Evolutionary conservation across 2,113 vertebrate species (phyloP).

Genomic region (Egretta garzetta): DNA sequence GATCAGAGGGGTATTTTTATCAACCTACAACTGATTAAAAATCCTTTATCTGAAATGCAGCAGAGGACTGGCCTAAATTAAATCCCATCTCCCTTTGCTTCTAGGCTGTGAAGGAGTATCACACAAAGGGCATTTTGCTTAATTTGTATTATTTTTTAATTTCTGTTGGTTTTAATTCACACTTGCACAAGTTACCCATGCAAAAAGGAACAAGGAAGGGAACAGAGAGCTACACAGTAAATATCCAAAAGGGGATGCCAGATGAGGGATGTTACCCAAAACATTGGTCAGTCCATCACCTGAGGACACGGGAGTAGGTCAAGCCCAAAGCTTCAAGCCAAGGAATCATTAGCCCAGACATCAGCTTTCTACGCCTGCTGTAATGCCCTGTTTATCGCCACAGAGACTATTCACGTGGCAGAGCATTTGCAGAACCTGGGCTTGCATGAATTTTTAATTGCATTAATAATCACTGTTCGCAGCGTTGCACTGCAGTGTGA

Average conservation of each 20-base stretch:
- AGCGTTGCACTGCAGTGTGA: neutral
- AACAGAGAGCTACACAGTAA: neutral
- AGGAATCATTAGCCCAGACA: neutral
- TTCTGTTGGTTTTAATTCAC: constrained; percentile 9
- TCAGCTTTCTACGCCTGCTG: neutral
- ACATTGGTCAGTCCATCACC: neutral
- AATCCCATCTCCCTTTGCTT: constrained; percentile 55
- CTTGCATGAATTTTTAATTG: constrained; percentile 26
- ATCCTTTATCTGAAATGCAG: constrained; percentile 75
- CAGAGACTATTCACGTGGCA: neutral
- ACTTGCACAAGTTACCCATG: neutral
- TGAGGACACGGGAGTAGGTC: neutral
- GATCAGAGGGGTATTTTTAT: constrained; percentile 75
- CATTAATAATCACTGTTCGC: neutral
- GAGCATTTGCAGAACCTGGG: constrained; percentile 8
- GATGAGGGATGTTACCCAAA: neutral
- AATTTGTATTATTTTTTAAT: constrained; percentile 32
- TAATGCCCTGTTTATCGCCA: neutral
- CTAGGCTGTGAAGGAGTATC: constrained; percentile 24
- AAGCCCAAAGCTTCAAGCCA: neutral
- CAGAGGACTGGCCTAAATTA: constrained; percentile 76
- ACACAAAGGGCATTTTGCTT: constrained; percentile 11
- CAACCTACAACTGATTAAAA: constrained; percentile 74
- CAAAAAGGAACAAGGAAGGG: neutral
- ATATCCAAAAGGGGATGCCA: neutral